Evolutionary conservation across 2,797 vertebrate species (phyloP).

Genomic region (Anguilla obscura): DNA sequence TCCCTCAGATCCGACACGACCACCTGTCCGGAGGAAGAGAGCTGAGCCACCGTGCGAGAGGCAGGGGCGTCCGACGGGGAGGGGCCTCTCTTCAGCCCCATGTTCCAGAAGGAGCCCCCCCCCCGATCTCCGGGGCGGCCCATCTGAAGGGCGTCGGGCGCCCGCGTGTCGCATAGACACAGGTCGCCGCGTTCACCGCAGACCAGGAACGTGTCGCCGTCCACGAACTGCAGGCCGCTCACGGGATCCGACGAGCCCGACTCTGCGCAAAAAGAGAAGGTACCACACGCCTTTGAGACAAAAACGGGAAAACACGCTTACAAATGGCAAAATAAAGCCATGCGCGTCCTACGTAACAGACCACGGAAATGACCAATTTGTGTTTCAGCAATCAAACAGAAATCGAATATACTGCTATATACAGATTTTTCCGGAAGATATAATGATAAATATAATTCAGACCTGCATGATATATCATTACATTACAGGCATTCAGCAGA

Average conservation of each 20-base stretch:
- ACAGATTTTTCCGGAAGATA: too few relatives aligned
- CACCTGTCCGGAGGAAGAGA: constrained; percentile 72
- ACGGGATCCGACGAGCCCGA: constrained; percentile 61
- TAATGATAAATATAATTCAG: too few relatives aligned
- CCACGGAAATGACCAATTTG: background rate
- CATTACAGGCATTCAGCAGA: too few relatives aligned
- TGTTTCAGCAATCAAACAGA: background rate
- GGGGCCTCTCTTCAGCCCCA: constrained; percentile 46
- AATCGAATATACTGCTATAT: too few relatives aligned
- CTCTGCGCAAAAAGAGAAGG: constrained; percentile 41
- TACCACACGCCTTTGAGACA: background rate
- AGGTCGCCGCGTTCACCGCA: constrained; percentile 71
- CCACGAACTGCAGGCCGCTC: constrained; percentile 73
- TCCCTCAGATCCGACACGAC: constrained; percentile 75
- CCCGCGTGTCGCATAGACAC: constrained; percentile 72
- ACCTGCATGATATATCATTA: too few relatives aligned
- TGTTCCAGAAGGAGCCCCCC: constrained; percentile 62
- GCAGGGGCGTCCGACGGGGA: constrained; percentile 39
- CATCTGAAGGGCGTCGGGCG: constrained; percentile 46
- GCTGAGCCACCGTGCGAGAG: constrained; percentile 61
- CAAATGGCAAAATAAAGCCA: background rate
- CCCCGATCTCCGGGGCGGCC: background rate
- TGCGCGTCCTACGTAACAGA: background rate
- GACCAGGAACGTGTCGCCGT: constrained; percentile 63
- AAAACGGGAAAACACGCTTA: background rate